phyloP scores from a whole-genome alignment of 2,888 invertebrate genomes.

The Rhagonycha lutea region DNA sequence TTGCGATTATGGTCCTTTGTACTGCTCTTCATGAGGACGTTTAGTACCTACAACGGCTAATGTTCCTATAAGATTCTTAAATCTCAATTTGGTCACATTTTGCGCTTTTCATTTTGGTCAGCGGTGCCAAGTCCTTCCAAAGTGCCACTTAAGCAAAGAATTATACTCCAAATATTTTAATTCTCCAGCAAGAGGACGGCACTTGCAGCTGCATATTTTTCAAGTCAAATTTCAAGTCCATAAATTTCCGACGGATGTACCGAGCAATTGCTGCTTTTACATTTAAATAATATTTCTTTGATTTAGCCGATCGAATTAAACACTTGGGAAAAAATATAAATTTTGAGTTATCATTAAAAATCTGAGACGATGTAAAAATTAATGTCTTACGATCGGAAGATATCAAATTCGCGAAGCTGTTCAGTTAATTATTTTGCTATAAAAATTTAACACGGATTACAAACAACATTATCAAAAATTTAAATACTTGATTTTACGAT shows the following conservation, averaged over 20 bases:
- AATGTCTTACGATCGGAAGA: neutral
- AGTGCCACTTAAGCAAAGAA: slow-evolving; percentile 11
- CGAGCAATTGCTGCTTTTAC: neutral
- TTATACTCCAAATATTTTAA: slow-evolving; percentile 12
- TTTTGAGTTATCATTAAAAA: neutral
- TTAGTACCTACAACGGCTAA: slow-evolving; percentile 37
- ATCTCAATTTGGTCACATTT: slow-evolving; percentile 52
- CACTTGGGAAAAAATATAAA: neutral
- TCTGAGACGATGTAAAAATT: neutral
- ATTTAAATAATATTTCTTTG: neutral
- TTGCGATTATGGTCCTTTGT: slow-evolving; percentile 49
- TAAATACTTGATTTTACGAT: slow-evolving; percentile 14
- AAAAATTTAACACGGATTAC: neutral
- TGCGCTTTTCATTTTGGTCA: slow-evolving; percentile 40
- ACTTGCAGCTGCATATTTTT: neutral
- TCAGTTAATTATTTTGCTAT: neutral
- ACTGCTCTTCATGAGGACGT: slow-evolving; percentile 35
- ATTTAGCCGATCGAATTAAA: neutral
- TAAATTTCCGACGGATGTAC: neutral
- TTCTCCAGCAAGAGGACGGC: neutral
- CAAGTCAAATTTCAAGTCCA: neutral
- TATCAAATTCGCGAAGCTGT: neutral
- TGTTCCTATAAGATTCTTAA: slow-evolving; percentile 51
- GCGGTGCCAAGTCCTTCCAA: slow-evolving; percentile 6
- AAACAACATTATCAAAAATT: slow-evolving; percentile 5